Base-by-base conservation (phyloP, 2,888 invertebrate species). In the Tethea ocularis region DNA sequence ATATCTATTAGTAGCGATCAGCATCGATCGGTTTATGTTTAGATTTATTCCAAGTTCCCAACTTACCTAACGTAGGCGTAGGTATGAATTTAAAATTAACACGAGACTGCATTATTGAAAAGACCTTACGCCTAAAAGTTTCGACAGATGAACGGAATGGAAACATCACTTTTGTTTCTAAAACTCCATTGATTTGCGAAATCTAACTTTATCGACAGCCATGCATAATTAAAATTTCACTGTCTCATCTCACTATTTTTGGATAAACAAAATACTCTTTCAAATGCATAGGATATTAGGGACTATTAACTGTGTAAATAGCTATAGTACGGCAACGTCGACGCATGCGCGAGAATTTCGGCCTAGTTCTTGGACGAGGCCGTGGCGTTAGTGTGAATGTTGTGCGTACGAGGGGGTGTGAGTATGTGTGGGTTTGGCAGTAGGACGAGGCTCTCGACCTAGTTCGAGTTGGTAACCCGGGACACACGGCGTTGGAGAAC, bases 341-440 rank as follows among this genome's bases (percentile, higher is more conserved):
- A 72, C 81, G 85, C 86, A 84, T 83, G 87, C 86, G 87, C 81
- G 82, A 81, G 77, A 83, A 85, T 83, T 86, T 83, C 76, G 87
- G 83, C 88, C 88, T 86, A 87, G 80, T 83, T 88, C 74, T 74
- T 72, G 74, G 75, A 78, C 75, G 82, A 72, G 81, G 80, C 66
- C 76, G 33, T 13, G 69, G 60, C 68, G 74, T 73, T 77, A 71
- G 77, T 63, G 62, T 68, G 61, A 6, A 7, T 62, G 57, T 61
- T 57, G 66, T 63, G 63, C 66, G 61, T 22, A n/a, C 54, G 63
- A 22, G 57, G 29, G 41, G 60, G 65, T 63, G 67, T 64, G 68
- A 56, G 15, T 57, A 64, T 78, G 83, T 85, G 84, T 86, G 83
- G 58, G 82, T 79, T 81, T 80, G 84, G 82, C 84, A 84, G 82